Evolutionary conservation across 1,140 invertebrate genomes (phyloP), one percentile per base, ranked within the genome.

Genomic region (Harpegnathos saltator): DNA sequence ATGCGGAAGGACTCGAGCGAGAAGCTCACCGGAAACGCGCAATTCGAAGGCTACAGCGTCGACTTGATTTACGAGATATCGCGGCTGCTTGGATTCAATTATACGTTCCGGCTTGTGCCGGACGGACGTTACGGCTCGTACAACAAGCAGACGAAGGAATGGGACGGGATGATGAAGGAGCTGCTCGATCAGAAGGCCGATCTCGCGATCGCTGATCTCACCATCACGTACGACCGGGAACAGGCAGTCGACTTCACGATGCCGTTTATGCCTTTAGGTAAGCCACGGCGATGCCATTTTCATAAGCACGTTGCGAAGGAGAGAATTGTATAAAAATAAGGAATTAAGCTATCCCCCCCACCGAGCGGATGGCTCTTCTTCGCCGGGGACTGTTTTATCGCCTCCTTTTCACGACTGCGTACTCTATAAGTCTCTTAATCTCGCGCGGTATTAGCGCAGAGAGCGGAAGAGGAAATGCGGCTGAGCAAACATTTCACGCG

Each of bases 91-190:
- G 97, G 98, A 74, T 99, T 99, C 94, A 98, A 98, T 94, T 99
- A 98, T 92, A 97, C 97, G 73, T 97, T 98, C 90, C 95, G 96
- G 80, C 93, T 98, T 69, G 97, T 97, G 24, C 97, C 97, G 0
- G 97, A 98, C 93, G 96, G 97, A 73, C 95, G 96, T 89, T 98
- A 98, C 92, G 98, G 98, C 0, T 97, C 96, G 66, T 95, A 96
- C 78, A 97, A 98, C 90, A 95, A 96, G 82, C 95, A 97, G 89
- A 97, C 96, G 22, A 97, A 96, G 90, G 97, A 98, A 94, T 99
- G 98, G 98, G 98, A 98, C 91, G 98, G 98, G 54, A 98, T 99
- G 96, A 98, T 99, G 85, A 96, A 97, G 85, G 98, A 99, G 92
- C 94, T 99, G 1, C 94, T 99, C 63, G 97, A 98, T 91, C 97